These are phyloP conservation scores for Notarius lentiginosus DNA, from an alignment of 2,113 vertebrate species.

Conservation along the genomic window DNA sequence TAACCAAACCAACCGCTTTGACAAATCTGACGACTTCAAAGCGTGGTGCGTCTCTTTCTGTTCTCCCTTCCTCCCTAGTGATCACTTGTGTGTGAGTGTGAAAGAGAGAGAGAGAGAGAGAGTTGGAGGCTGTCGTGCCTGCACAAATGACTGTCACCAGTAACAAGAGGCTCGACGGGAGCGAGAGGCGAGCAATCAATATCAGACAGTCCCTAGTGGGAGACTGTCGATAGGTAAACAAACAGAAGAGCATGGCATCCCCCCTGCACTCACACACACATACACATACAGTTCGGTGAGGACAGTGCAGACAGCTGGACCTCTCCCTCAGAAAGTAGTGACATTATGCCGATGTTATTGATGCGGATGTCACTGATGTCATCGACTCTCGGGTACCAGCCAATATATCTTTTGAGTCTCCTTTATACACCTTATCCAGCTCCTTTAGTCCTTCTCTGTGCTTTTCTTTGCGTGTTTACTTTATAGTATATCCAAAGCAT, in stretches of 20 bases:
- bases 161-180: constrained; percentile 63
- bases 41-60: not conserved
- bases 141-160: constrained; percentile 45
- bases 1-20: constrained; percentile 25
- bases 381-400: constrained; percentile 57
- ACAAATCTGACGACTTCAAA: constrained; percentile 27
- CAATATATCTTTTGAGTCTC: constrained; percentile 38
- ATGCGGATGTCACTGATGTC: constrained; percentile 75
- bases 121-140: constrained; percentile 21
- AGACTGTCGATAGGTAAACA: constrained; percentile 70
- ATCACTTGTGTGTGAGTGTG: constrained; percentile 18
- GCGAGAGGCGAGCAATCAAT: constrained; percentile 70
- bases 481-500: not conserved
- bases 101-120: not conserved
- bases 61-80: not conserved
- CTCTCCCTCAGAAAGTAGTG: constrained; percentile 61
- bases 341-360: constrained; percentile 73
- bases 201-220: constrained; percentile 68
- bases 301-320: constrained; percentile 60
- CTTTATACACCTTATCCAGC: not conserved
- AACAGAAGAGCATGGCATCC: constrained; percentile 64
- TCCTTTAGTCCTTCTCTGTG: not conserved
- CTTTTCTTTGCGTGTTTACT: not conserved
- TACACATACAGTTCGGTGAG: constrained; percentile 25
- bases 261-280: constrained; percentile 42